Percentiles rank a stretch among this genome's conserved stretches.
phyloP scores from a whole-genome alignment of 2,113 vertebrate species.

The Sylvietta virens region DNA sequence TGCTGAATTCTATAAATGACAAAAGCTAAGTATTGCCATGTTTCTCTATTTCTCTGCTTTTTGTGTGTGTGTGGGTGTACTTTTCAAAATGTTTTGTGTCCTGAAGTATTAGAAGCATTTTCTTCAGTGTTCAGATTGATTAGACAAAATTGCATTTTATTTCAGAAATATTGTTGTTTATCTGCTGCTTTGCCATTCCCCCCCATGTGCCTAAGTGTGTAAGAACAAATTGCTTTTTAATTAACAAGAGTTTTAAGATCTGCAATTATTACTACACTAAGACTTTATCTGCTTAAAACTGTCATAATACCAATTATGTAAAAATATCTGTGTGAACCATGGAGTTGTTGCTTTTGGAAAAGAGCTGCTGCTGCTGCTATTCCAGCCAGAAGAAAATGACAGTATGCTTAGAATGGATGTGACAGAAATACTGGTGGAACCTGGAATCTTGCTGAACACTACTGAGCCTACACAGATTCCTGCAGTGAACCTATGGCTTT shows the following conservation, averaged over 20 bases:
- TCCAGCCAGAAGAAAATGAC: neutral
- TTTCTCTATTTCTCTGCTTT: neutral
- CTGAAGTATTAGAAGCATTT: neutral
- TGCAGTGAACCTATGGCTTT: neutral
- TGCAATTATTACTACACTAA: neutral
- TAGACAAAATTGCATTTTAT: neutral
- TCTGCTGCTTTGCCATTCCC: neutral
- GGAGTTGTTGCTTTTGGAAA: neutral
- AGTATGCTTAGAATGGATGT: neutral
- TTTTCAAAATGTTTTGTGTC: neutral
- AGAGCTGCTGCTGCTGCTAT: neutral
- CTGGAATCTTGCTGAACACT: neutral
- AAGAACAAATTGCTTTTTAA: neutral
- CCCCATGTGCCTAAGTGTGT: neutral
- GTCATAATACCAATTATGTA: neutral
- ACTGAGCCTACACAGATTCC: neutral
- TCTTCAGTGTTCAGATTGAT: neutral
- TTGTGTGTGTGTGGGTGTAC: rapidly evolving
- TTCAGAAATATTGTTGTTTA: neutral
- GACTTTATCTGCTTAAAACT: neutral
- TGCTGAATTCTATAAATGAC: neutral
- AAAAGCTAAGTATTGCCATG: neutral
- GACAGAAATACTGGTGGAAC: neutral
- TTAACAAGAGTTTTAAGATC: neutral
- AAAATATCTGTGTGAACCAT: neutral